phyloP scores from a whole-genome alignment of 2,888 invertebrate species.

The Seira ritae region DNA sequence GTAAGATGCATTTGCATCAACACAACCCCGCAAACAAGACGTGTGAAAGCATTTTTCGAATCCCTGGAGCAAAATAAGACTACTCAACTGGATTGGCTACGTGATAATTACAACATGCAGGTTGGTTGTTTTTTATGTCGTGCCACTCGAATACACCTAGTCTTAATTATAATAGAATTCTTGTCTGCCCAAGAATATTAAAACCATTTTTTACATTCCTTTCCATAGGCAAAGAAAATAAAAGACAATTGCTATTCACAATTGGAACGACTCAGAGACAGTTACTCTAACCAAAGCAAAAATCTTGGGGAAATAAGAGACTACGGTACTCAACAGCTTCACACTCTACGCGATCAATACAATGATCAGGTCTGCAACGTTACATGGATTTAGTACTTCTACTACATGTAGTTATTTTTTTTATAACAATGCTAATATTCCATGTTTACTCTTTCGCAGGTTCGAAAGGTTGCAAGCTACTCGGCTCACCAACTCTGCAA shows the following conservation, averaged over 20 bases:
- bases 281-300: constrained; percentile 91
- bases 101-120: constrained; percentile 95
- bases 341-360: constrained; percentile 92
- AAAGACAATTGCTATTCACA: constrained; percentile 95
- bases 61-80: constrained; percentile 93
- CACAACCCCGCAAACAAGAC: constrained; percentile 80
- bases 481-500: constrained; percentile 93
- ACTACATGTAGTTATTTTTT: constrained; percentile 4
- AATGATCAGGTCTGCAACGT: constrained; percentile 86
- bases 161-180: background rate
- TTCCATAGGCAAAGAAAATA: constrained; percentile 86
- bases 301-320: constrained; percentile 92
- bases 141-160: background rate
- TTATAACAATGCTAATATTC: background rate
- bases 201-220: background rate
- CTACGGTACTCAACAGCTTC: constrained; percentile 88
- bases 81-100: constrained; percentile 89
- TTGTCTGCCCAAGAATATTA: too few relatives aligned
- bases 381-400: too few relatives aligned
- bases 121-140: constrained; percentile 77
- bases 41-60: constrained; percentile 91
- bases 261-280: constrained; percentile 94
- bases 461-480: constrained; percentile 93
- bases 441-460: constrained; percentile 79
- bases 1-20: constrained; percentile 64